These are phyloP conservation scores for Spisula subtruncata DNA, from an alignment of 2,888 invertebrate species.

Conservation along the genomic window DNA sequence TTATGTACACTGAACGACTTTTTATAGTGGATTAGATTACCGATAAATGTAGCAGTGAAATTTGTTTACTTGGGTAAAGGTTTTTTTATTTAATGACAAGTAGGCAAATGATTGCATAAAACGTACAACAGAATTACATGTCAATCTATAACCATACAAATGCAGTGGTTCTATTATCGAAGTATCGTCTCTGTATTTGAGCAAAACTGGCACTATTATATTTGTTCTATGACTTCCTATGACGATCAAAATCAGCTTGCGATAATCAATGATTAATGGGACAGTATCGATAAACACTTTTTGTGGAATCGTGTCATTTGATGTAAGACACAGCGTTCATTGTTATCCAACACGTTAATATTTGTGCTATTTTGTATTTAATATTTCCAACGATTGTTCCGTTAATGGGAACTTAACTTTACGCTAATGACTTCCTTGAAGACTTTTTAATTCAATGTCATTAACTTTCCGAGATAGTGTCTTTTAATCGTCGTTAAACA, in stretches of 20 bases:
- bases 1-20: not conserved
- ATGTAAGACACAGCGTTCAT: not conserved
- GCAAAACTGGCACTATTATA: not conserved
- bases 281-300: not conserved
- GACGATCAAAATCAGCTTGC: not conserved
- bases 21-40: not conserved
- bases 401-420: too few relatives aligned
- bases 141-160: not conserved
- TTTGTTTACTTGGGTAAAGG: not conserved
- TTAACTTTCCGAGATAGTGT: not conserved
- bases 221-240: not conserved
- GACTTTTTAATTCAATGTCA: not conserved
- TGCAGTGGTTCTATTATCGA: not conserved
- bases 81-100: not conserved
- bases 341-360: too few relatives aligned
- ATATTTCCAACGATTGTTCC: not conserved
- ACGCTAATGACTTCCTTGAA: not conserved
- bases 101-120: not conserved
- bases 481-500: not conserved
- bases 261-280: not conserved
- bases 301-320: too few relatives aligned
- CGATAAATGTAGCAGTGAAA: not conserved
- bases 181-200: not conserved
- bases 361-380: not conserved
- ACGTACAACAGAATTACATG: not conserved